These are phyloP conservation scores for Eristalinus aeneus DNA, from an alignment of 2,888 invertebrate species.

Conservation along the genomic window DNA sequence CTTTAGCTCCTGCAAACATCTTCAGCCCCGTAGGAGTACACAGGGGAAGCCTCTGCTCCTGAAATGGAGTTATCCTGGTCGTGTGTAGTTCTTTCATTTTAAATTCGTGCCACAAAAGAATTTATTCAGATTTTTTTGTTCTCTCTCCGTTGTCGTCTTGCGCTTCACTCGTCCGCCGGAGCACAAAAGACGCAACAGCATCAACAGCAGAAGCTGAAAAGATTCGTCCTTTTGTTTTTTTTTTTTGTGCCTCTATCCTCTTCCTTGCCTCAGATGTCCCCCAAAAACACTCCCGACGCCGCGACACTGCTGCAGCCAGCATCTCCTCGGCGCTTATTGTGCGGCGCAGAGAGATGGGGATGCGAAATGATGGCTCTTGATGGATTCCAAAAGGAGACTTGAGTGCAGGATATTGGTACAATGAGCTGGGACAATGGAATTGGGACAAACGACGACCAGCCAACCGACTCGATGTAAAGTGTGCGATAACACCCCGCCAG, in stretches of 20 bases:
- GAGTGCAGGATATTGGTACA: conserved; percentile 69
- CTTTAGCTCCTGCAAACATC: conserved; percentile 21
- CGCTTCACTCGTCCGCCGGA: conserved; percentile 37
- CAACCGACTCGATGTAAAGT: conserved; percentile 26
- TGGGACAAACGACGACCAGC: conserved; percentile 42
- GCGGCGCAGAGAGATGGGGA: conserved; percentile 33
- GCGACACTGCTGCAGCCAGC: conserved; percentile 20
- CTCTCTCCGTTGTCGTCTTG: neutral
- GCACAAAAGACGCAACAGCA: conserved; percentile 69
- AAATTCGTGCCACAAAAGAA: conserved; percentile 59
- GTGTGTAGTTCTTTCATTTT: conserved; percentile 52
- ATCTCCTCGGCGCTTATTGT: conserved; percentile 38
- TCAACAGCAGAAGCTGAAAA: conserved; percentile 47
- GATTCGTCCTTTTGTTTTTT: conserved; percentile 34
- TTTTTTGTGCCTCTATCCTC: neutral
- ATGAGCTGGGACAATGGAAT: conserved; percentile 63
- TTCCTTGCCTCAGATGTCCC: neutral
- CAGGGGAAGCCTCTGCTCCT: neutral
- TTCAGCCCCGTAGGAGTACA: conserved; percentile 5
- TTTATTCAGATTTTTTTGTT: conserved; percentile 56
- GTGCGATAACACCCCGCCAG: conserved; percentile 25
- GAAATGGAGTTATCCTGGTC: conserved; percentile 18
- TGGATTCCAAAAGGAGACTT: conserved; percentile 56
- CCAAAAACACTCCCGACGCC: neutral
- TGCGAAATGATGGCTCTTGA: conserved; percentile 64